Evolutionary conservation across 2,113 vertebrate species (phyloP).

Genomic region (Lophotis ruficrista): DNA sequence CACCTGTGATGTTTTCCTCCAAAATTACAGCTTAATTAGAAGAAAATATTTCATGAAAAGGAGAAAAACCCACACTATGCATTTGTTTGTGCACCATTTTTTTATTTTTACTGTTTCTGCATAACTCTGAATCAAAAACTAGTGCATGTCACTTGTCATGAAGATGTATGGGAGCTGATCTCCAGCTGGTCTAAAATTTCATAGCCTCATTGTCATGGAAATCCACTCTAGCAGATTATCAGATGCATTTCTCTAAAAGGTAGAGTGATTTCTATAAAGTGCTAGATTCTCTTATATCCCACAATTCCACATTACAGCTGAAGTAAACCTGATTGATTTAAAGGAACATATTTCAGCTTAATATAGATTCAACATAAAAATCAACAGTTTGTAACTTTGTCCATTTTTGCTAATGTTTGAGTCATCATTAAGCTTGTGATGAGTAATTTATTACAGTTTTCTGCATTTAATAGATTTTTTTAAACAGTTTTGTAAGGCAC

Average conservation of each 20-base stretch:
- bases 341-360: background rate
- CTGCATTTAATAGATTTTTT: background rate
- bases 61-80: fast-evolving
- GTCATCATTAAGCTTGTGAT: background rate
- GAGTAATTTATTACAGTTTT: background rate
- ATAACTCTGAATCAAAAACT: background rate
- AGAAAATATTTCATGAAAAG: background rate
- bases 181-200: background rate
- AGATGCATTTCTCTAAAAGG: background rate
- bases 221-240: background rate
- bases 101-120: background rate
- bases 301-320: background rate
- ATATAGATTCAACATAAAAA: background rate
- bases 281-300: background rate
- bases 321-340: background rate
- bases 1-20: fast-evolving
- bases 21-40: background rate
- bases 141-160: background rate
- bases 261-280: background rate
- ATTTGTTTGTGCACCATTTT: background rate
- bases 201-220: background rate
- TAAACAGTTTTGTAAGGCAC: background rate
- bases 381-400: background rate
- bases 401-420: background rate
- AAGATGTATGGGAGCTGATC: background rate